Evolutionary conservation across 1,140 invertebrate species (phyloP), one percentile per base, ranked within the genome.

Genomic region (Nomia melanderi): DNA sequence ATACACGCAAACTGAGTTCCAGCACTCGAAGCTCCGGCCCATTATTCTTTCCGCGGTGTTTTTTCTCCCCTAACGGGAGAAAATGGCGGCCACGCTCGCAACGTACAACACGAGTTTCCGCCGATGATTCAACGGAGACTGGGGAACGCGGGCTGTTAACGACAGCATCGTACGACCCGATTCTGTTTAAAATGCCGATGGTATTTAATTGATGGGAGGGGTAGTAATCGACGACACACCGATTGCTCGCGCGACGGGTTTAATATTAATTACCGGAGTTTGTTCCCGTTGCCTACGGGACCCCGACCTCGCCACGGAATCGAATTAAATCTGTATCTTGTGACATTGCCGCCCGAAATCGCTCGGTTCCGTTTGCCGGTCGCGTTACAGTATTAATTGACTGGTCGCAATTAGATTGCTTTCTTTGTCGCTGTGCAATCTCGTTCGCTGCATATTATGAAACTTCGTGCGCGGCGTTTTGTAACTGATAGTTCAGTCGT

Each of bases 231-330:
- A 64, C 36, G 72, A 50, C 33, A 63, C 50, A 33, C 9, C 60
- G 50, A 79, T 78, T 47, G 53, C 23, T 56, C 59, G 41, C 33
- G 27, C 54, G 47, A 67, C 41, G 79, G 50, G 59, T 57, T 63
- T 77, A 81, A 82, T 82, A 77, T 78, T 81, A 77, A 72, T 81
- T 73, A 77, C 27, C 31, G 23, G 41, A 47, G 41, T 39, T 77
- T 39, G 57, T 50, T 50, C 47, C 47, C 20, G 47, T n/a, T 17
- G 20, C 20, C 50, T 72, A 29, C 60, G n/a, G 56, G 59, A 9
- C 33, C 2, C 23, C n/a, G 31, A n/a, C 3, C 27, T 54, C n/a
- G 69, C n/a, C 9, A 44, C 14, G 7, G 60, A 72, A 62, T 71
- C 41, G 60, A 64, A 77, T 78, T 73, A 57, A 74, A 78, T 59